A percentile compares a stretch with the other conserved stretches of the same genome.
Conservation (phyloP, 2,113 vertebrate species). For the Zosterops hypoxanthus region DNA sequence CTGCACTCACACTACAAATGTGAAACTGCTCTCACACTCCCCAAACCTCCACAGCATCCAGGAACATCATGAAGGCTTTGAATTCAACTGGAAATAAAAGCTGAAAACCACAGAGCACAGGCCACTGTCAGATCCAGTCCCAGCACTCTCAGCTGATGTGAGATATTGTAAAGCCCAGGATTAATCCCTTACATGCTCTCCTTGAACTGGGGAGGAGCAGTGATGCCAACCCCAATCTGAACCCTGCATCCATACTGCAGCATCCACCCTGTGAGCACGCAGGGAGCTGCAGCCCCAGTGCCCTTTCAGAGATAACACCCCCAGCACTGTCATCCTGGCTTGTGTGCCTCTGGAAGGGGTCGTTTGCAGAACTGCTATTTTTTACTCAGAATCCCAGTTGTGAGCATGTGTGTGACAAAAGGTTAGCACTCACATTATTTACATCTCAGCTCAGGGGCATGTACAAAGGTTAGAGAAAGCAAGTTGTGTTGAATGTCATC, state of each 20-base stretch:
- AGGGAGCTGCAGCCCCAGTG: not conserved
- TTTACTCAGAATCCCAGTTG: not conserved
- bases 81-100: not conserved
- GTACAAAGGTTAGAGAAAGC: not conserved
- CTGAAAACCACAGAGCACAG: not conserved
- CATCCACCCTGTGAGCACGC: not conserved
- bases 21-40: no score
- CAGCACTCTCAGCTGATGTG: not conserved
- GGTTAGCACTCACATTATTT: not conserved
- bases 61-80: not conserved
- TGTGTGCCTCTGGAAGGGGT: not conserved
- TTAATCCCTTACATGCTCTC: not conserved
- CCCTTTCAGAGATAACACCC: not conserved
- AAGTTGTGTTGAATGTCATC: not conserved
- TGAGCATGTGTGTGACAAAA: fast-evolving
- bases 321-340: not conserved
- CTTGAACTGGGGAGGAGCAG: not conserved
- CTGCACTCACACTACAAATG: not conserved
- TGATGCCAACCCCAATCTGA: not conserved
- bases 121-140: not conserved
- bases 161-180: not conserved
- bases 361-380: not conserved
- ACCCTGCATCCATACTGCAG: not conserved
- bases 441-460: not conserved
- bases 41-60: not conserved